Evolutionary conservation across 1,140 invertebrate genomes (phyloP), one percentile per base, ranked within the genome.

Genomic region (Asbolus verrucosus): DNA sequence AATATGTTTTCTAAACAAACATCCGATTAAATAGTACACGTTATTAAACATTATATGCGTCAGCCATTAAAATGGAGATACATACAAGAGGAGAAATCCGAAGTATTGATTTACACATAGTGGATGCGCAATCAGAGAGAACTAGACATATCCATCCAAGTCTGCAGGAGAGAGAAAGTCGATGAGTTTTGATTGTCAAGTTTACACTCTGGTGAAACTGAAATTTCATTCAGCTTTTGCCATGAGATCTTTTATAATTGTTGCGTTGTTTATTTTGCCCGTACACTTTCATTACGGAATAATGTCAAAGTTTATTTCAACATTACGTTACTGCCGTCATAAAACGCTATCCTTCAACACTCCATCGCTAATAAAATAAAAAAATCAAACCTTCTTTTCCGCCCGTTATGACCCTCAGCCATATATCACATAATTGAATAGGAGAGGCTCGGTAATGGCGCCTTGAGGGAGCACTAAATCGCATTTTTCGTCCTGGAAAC

Each of bases 131-230:
- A 54, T 6, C 19, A n/a, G 46, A 54, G 6, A 13, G 14, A 27
- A 21, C 24, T 6, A 4, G 46, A 54, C 5, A n/a, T 11, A 27
- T 0, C 6, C 9, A 24, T 3, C n/a, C n/a, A 11, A 2, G 5
- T 16, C 1, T 15, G 36, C 9, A 18, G 33, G 18, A 63, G 18
- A n/a, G 30, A 14, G 33, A 63, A 9, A 8, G 13, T 6, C n/a
- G 4, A 21, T 13, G n/a, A 13, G 24, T 19, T 63, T 63, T 63
- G 33, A 63, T 63, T 63, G 61, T 63, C 61, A 63, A 63, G 61
- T 63, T 63, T 63, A 63, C 61, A 63, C 61, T 41, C 33, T 61
- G 15, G 21, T 63, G 61, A 63, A 63, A 63, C 24, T 63, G 61
- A 63, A 63, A 63, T 63, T 63, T 63, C 33, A 63, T 63, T 63